Conservation (phyloP, 2,888 invertebrate genomes). For the Agriopis leucophaearia region DNA sequence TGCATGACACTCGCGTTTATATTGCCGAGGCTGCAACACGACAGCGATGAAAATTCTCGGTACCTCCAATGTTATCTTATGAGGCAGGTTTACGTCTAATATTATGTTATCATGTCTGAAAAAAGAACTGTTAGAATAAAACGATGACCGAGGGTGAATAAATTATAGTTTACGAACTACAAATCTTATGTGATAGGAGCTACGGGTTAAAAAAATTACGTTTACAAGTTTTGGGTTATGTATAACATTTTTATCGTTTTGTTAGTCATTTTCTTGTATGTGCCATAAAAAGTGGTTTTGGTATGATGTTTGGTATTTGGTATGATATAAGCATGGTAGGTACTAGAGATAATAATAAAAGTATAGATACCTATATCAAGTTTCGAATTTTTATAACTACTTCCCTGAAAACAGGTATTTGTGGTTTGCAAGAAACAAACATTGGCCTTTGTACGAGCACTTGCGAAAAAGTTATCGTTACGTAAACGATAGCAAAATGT, state of each 20-base stretch:
- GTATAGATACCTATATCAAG: too few species aligned
- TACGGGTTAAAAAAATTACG: constrained; percentile 5
- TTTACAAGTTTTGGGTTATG: constrained; percentile 1
- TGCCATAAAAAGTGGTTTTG: background rate
- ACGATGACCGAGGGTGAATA: constrained; percentile 56
- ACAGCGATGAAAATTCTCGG: constrained; percentile 83
- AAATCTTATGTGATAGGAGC: constrained; percentile 43
- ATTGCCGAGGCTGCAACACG: constrained; percentile 81
- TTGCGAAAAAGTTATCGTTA: too few species aligned
- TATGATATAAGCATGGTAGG: too few species aligned
- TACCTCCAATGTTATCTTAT: constrained; percentile 82
- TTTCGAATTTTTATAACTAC: too few species aligned
- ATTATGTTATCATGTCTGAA: constrained; percentile 75
- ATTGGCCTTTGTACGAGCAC: too few species aligned
- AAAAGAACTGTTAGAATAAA: constrained; percentile 50
- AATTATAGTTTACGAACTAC: constrained; percentile 60
- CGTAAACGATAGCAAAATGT: too few species aligned
- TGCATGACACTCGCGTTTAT: constrained; percentile 75
- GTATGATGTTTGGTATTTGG: background rate
- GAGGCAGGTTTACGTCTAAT: constrained; percentile 80
- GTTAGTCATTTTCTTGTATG: constrained; percentile 1
- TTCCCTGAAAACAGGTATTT: background rate
- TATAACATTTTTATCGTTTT: constrained; percentile 18
- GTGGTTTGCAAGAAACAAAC: background rate
- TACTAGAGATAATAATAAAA: too few species aligned